These are phyloP conservation scores for Megatriorchis doriae DNA, from an alignment of 2,113 vertebrate genomes.

Conservation along the genomic window DNA sequence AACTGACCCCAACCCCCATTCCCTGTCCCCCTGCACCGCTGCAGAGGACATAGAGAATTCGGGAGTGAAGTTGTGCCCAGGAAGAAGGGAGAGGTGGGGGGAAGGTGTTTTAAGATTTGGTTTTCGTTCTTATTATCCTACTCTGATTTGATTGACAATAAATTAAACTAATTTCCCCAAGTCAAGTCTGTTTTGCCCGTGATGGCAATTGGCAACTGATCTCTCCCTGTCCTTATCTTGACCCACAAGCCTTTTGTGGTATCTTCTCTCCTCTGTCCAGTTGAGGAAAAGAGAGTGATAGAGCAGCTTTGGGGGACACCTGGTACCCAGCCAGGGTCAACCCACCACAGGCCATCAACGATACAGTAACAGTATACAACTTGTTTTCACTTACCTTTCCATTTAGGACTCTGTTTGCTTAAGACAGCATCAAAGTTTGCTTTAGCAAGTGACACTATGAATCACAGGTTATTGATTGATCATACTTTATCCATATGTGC, in stretches of 20 bases:
- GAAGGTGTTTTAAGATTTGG: not conserved
- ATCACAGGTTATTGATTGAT: not conserved
- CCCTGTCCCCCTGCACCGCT: not conserved
- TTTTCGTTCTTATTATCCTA: not conserved
- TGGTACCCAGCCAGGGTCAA: not conserved
- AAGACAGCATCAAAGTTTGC: not conserved
- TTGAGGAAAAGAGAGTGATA: not conserved
- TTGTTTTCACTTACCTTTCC: not conserved
- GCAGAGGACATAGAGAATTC: too few species aligned
- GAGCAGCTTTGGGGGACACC: not conserved
- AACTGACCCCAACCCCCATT: not conserved
- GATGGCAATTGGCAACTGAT: not conserved
- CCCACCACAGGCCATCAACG: not conserved
- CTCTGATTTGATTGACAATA: not conserved
- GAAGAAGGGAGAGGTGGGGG: not conserved
- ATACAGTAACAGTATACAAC: not conserved
- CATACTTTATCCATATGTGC: not conserved
- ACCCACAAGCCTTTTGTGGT: fast-evolving
- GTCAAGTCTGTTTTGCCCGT: not conserved
- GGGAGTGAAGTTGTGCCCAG: not conserved
- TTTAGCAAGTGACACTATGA: not conserved
- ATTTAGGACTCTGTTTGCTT: not conserved
- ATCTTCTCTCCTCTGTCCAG: not conserved
- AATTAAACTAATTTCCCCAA: not conserved
- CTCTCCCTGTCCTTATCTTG: not conserved